phyloP scores from a whole-genome alignment of 2,888 invertebrate species.

The Acronicta alni region DNA sequence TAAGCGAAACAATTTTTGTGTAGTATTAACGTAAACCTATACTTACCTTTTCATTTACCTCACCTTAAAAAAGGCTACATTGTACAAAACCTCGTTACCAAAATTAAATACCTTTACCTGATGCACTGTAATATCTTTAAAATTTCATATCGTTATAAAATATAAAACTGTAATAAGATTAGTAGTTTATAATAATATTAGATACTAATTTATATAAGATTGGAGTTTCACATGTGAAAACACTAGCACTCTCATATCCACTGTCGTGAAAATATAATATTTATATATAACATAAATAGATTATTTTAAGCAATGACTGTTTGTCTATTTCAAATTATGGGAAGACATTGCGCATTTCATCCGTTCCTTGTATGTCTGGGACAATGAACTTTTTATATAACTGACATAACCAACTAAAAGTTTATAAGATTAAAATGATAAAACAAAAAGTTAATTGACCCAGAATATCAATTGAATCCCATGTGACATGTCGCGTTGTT shows the following conservation, averaged over 20 bases:
- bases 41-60: slow-evolving; percentile 84
- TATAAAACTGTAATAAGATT: slow-evolving; percentile 81
- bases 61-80: slow-evolving; percentile 84
- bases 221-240: slow-evolving; percentile 89
- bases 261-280: slow-evolving; percentile 83
- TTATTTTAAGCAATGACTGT: slow-evolving; percentile 87
- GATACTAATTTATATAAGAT: slow-evolving; percentile 83
- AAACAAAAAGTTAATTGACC: slow-evolving; percentile 75
- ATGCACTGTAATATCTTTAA: slow-evolving; percentile 81
- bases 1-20: slow-evolving; percentile 69
- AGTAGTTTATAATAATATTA: slow-evolving; percentile 87
- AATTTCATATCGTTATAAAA: slow-evolving; percentile 77
- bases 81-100: slow-evolving; percentile 75
- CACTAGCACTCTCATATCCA: slow-evolving; percentile 89
- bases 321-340: slow-evolving; percentile 87
- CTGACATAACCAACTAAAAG: background rate
- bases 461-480: slow-evolving; percentile 80
- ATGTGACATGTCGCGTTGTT: slow-evolving; percentile 77
- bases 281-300: slow-evolving; percentile 81
- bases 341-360: slow-evolving; percentile 90
- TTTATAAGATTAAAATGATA: slow-evolving; percentile 1
- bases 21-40: slow-evolving; percentile 60
- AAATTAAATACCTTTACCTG: slow-evolving; percentile 79
- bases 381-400: slow-evolving; percentile 76
- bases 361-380: slow-evolving; percentile 86